Percentiles rank a stretch among this genome's conserved stretches.
Conservation (phyloP, 2,888 invertebrate species). For the Fissipunctia ypsillon region DNA sequence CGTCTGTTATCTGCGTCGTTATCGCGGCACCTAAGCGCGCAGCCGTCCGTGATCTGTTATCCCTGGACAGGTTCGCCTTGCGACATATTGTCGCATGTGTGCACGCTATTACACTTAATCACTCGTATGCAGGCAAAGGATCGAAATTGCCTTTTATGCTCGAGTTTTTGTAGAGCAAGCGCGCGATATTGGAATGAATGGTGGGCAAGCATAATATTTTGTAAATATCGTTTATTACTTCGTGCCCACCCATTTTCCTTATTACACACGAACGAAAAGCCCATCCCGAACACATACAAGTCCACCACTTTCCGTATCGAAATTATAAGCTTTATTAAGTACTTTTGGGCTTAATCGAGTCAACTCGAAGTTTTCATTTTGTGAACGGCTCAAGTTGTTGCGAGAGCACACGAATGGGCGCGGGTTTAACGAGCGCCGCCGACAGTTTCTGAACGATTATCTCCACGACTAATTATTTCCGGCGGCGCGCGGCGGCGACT, state of each 20-base stretch:
- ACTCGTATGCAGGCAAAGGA: conserved; percentile 61
- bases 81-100: conserved; percentile 76
- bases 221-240: conserved; percentile 39
- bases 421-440: conserved; percentile 67
- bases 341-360: conserved; percentile 61
- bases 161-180: conserved; percentile 40
- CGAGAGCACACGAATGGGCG: conserved; percentile 67
- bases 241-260: conserved; percentile 28
- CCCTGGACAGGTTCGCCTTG: conserved; percentile 78
- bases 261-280: conserved; percentile 30
- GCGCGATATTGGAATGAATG: conserved; percentile 38
- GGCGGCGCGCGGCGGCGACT: conserved; percentile 67
- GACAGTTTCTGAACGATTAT: conserved; percentile 77
- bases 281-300: conserved; percentile 40
- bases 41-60: conserved; percentile 79
- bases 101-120: conserved; percentile 69
- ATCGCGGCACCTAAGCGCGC: conserved; percentile 69
- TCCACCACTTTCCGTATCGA: conserved; percentile 56
- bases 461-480: conserved; percentile 83
- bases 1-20: conserved; percentile 65
- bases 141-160: conserved; percentile 41
- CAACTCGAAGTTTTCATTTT: conserved; percentile 68
- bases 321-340: conserved; percentile 65
- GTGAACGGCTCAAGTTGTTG: conserved; percentile 65
- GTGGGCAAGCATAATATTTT: conserved; percentile 18